Evolutionary conservation across 1,140 invertebrate species (phyloP).

Genomic region (Fopius arisanus): DNA sequence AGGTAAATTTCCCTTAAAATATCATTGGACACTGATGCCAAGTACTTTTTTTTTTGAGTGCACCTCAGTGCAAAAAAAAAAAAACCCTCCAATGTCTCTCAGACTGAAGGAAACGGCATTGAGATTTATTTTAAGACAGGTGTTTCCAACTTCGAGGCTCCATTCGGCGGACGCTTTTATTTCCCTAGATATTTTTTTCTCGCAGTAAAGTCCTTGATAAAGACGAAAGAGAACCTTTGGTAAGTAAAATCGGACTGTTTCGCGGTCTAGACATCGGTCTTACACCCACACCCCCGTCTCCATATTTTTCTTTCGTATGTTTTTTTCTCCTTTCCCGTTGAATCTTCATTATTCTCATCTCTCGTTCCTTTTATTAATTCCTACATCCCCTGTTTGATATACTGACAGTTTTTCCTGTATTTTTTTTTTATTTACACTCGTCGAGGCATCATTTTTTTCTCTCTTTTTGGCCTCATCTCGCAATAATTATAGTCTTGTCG

Average conservation of each 20-base stretch:
- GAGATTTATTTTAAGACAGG: background rate
- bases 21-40: background rate
- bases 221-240: conserved; percentile 17
- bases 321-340: conserved; percentile 9
- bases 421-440: conserved; percentile 24
- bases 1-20: no score
- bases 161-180: background rate
- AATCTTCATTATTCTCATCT: conserved; percentile 24
- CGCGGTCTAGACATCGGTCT: conserved; percentile 30
- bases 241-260: conserved; percentile 17
- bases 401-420: background rate
- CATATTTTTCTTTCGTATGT: background rate
- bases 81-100: background rate
- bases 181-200: background rate
- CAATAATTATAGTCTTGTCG: conserved; percentile 15
- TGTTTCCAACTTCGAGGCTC: background rate
- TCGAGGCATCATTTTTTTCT: background rate
- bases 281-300: background rate
- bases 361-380: conserved; percentile 5
- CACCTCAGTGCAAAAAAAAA: background rate
- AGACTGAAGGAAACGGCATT: background rate
- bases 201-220: background rate
- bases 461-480: background rate
- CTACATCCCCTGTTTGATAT: conserved; percentile 2
- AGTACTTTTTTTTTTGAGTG: background rate